Base-by-base conservation (phyloP, 2,113 vertebrate genomes). In the Trematomus loennbergii region DNA sequence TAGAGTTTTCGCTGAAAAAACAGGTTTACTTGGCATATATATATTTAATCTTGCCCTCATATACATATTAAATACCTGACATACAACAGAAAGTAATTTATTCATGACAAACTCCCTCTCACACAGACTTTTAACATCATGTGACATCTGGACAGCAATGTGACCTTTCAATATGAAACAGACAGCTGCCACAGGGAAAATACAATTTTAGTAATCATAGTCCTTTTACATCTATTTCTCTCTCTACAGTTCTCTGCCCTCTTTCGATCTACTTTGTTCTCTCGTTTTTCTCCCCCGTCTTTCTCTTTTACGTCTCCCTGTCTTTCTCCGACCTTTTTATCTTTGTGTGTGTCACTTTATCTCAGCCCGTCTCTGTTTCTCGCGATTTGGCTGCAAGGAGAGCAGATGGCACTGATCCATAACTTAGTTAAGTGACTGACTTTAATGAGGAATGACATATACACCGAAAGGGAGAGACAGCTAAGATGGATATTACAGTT, bases 321-420 rank as follows among this genome's bases (percentile, higher is more conserved):
- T 50, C 61, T 80, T 60, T 73, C 40, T 9, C 52, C 33, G 3
- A 75, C 62, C 66, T 74, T 81, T 73, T 65, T 58, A 68, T 83
- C 77, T 76, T 12, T 64, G 22, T 54, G 58, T 64, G 72, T 68
- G 58, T 76, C 80, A 74, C 50, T 74, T 79, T 71, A 61, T 78
- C 66, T 54, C 43, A 7, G 11, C 49, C 68, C 20, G 58, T 62
- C 66, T 68, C 43, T 74, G 57, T 80, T 81, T 67, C 25, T 82
- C 75, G 79, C 16, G 9, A 67, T 77, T 46, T 67, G 73, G 70
- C 79, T 84, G 64, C 33, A 46, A 64, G 77, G 67, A 57, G 73
- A 84, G 79, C 88, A 85, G 83, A 90, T 90, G 92, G 88, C 86
- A 85, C 66, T 78, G 81, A 88, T 89, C 88, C 86, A 87, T 85